Base-by-base conservation (phyloP, 92 coral and sea anemone species). In the Pocillopora meandrina region DNA sequence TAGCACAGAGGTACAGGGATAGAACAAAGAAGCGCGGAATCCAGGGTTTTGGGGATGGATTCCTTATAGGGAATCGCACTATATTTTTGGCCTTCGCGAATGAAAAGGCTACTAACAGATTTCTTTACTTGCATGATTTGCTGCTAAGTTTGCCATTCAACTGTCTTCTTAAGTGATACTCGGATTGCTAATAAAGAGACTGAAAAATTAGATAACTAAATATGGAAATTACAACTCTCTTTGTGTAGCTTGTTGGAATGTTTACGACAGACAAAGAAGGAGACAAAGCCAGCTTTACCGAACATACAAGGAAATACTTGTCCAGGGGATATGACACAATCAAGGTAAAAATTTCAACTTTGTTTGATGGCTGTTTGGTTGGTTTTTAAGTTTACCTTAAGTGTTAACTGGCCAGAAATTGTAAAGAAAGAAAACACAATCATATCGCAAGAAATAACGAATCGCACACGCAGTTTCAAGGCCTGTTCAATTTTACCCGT, bases 241-340 rank as follows among this genome's bases (percentile, higher is more conserved):
- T 73, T 68, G 58, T 65, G 23, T 64, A 91, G 95, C 76, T 91
- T 73, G 82, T 91, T 72, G 84, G 82, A 5, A 57, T 91, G 59
- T 52, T 91, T 19, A 64, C 93, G 0, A 77, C 86, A 9, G 90
- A 88, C 34, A 90, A 90, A 19, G 75, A 87, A 31, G 89, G 82
- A 17, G 92, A 92, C 23, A 84, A 92, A 20, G 88, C 95, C 7
- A 92, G 90, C 78, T 72, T 85, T 31, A 67, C 82, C 65, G 89
- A 72, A 20, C 95, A 91, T 72, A 73, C 87, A 10, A 79, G 35
- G 36, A 87, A 92, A 65, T 95, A 95, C 88, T 85, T 90, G 47
- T 90, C 72, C n/a, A 91, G 78, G 61, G 98, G 98, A 23, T 95
- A 95, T 62, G 98, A 95, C 75, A 87, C 88, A 10, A 65, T 95